Evolutionary conservation across 2,113 vertebrate species (phyloP).

Genomic region (Nycticorax nycticorax): DNA sequence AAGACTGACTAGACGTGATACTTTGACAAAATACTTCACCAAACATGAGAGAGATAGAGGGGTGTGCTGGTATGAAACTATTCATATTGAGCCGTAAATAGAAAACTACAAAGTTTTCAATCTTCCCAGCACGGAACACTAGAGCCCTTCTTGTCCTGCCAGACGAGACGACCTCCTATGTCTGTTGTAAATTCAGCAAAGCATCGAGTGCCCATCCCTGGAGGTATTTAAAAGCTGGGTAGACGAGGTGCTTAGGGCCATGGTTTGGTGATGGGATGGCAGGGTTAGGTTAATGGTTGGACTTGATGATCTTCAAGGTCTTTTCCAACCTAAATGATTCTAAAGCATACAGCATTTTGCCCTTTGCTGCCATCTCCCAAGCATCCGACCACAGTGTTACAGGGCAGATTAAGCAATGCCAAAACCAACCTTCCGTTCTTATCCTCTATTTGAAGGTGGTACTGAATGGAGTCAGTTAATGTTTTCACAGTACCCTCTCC

Average conservation of each 20-base stretch:
- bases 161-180: not conserved
- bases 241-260: too few relatives aligned
- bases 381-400: not conserved
- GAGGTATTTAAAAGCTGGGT: too few relatives aligned
- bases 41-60: not conserved
- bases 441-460: constrained; percentile 95
- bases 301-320: too few relatives aligned
- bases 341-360: not conserved
- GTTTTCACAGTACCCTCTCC: constrained; percentile 88
- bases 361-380: not conserved
- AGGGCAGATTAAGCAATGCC: not conserved
- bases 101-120: not conserved
- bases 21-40: not conserved
- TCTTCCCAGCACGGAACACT: not conserved
- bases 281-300: too few relatives aligned
- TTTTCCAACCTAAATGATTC: too few relatives aligned
- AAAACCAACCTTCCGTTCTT: constrained; percentile 87
- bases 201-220: too few relatives aligned
- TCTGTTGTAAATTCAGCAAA: not conserved
- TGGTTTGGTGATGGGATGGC: too few relatives aligned
- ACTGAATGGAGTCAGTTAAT: constrained; percentile 88
- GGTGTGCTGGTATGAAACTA: accelerated
- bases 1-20: not conserved
- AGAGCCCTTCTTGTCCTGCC: not conserved
- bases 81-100: not conserved